Percentiles rank a stretch among this genome's conserved stretches.
phyloP scores from a whole-genome alignment of 53 echinoderm and acorn worm species.

The Echinometra lucunter region DNA sequence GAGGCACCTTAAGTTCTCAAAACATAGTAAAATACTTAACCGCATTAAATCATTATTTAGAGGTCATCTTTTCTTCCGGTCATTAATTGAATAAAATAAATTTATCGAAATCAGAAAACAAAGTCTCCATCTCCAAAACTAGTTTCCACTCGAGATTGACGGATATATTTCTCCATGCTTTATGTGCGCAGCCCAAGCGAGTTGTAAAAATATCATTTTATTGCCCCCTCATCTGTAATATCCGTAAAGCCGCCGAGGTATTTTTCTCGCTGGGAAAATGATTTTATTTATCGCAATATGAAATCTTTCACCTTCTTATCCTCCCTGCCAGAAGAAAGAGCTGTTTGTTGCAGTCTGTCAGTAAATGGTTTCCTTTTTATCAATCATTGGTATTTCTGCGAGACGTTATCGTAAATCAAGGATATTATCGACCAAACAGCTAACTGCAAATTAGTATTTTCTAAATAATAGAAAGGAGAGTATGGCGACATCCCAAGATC shows the following conservation, averaged over 20 bases:
- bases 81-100: background rate
- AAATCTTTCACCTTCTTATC: slow-evolving; percentile 23
- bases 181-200: slow-evolving; percentile 19
- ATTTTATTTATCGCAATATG: slow-evolving; percentile 25
- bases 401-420: slow-evolving; percentile 41
- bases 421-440: background rate
- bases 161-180: background rate
- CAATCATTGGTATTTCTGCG: background rate
- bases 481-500: background rate
- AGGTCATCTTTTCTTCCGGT: background rate
- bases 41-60: background rate
- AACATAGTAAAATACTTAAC: background rate
- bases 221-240: slow-evolving; percentile 37
- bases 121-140: background rate
- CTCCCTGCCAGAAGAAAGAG: background rate
- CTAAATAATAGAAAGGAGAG: background rate
- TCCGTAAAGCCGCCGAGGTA: background rate
- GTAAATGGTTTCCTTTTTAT: slow-evolving; percentile 15
- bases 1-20: background rate
- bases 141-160: background rate
- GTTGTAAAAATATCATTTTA: slow-evolving; percentile 26
- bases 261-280: slow-evolving; percentile 21
- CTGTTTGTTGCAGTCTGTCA: slow-evolving; percentile 14
- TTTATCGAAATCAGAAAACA: background rate
- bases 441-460: background rate